These are phyloP conservation scores for Alaudala cheleensis DNA, from an alignment of 2,113 vertebrate genomes.

Conservation along the genomic window DNA sequence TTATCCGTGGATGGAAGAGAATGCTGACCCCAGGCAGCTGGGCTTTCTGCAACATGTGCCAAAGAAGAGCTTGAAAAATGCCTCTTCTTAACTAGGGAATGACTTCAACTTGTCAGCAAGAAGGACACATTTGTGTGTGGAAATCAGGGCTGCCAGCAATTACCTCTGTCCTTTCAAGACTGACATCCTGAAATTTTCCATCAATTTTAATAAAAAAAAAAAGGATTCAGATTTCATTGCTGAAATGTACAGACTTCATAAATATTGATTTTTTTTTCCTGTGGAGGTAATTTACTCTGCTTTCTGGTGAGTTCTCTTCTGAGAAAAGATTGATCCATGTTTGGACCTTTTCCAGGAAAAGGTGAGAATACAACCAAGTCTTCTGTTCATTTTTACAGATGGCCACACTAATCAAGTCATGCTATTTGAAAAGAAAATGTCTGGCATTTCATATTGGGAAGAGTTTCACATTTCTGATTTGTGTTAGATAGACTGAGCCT, in stretches of 20 bases:
- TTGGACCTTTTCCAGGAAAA: not conserved
- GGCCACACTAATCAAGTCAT: not conserved
- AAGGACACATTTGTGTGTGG: not conserved
- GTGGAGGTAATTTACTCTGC: not conserved
- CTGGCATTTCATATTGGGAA: not conserved
- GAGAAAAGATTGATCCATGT: not conserved
- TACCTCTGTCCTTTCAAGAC: not conserved
- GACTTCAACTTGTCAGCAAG: not conserved
- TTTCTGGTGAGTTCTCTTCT: not conserved
- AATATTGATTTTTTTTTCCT: not conserved
- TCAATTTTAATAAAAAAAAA: not conserved
- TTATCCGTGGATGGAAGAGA: not conserved
- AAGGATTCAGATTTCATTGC: not conserved
- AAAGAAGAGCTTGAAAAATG: conserved; percentile 13
- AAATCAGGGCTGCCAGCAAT: not conserved
- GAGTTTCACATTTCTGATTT: not conserved
- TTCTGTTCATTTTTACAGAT: not conserved
- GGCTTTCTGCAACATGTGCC: not conserved
- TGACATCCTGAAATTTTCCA: not conserved
- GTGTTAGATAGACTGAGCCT: not conserved
- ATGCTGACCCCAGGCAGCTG: not conserved
- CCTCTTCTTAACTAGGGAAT: not conserved
- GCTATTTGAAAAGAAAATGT: not conserved
- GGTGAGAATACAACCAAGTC: not conserved
- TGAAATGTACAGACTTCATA: not conserved